Percentiles rank a stretch among this genome's conserved stretches.
phyloP scores from a whole-genome alignment of 2,888 invertebrate genomes.

The Steinernema carpocapsae region DNA sequence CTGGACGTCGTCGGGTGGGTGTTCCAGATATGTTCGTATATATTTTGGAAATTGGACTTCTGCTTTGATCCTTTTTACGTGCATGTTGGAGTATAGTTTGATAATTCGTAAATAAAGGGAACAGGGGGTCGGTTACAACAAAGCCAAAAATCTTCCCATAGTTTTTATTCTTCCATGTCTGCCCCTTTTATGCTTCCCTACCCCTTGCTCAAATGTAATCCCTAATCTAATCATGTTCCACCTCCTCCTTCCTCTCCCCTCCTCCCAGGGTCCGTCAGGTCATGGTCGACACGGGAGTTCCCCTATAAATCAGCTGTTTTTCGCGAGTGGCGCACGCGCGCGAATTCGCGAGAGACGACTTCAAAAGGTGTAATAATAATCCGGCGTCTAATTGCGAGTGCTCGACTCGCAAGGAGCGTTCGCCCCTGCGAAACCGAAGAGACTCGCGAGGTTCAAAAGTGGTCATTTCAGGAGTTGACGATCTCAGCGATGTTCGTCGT shows the following conservation, averaged over 20 bases:
- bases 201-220: no score
- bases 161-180: no score
- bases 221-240: not conserved
- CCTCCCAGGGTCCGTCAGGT: not conserved
- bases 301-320: slow-evolving; percentile 33
- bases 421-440: not conserved
- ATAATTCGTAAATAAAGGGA: no score
- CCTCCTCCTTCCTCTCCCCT: not conserved
- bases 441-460: not conserved
- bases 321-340: not conserved
- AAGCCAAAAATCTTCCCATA: no score
- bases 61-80: no score
- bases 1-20: not conserved
- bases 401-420: not conserved
- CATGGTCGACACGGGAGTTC: slow-evolving; percentile 29
- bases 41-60: no score
- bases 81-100: no score
- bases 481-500: slow-evolving; percentile 19
- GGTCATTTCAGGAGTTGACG: slow-evolving; percentile 23
- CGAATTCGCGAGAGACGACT: not conserved
- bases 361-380: slow-evolving; percentile 34
- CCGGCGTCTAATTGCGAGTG: slow-evolving; percentile 34
- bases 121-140: no score
- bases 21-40: no score
- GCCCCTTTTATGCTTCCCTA: no score